phyloP scores from a whole-genome alignment of 2,888 invertebrate genomes.

The Acanthosoma haemorrhoidale region DNA sequence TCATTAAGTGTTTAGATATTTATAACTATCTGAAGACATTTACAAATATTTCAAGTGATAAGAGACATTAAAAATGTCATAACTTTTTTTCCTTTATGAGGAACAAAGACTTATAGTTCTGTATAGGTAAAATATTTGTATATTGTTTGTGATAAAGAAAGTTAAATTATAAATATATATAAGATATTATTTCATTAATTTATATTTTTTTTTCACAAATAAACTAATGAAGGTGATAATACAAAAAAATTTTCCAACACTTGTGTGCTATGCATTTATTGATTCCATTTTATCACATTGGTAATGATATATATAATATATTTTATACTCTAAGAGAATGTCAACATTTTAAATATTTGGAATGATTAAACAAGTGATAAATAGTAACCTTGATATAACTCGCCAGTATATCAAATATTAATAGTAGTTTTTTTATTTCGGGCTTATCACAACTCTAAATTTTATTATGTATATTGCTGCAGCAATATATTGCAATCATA shows the following conservation, averaged over 20 bases:
- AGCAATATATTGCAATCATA: not conserved
- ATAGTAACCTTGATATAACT: not conserved
- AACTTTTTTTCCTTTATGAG: not conserved
- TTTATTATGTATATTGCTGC: not conserved
- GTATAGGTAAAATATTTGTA: not conserved
- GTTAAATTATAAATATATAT: not conserved
- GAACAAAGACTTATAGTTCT: not conserved
- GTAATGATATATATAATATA: constrained; percentile 9
- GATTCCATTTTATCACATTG: constrained; percentile 26
- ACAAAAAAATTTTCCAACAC: not conserved
- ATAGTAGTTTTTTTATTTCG: not conserved
- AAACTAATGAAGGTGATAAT: not conserved
- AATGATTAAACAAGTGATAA: constrained; percentile 26
- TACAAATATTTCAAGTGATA: not conserved
- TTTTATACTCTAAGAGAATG: constrained; percentile 20
- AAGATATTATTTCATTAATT: not conserved
- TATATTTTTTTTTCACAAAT: not conserved
- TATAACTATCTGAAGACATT: not conserved
- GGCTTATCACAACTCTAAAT: constrained; percentile 11
- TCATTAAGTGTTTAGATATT: not conserved
- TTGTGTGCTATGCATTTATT: constrained; percentile 20
- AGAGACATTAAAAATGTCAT: not conserved
- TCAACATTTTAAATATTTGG: constrained; percentile 28
- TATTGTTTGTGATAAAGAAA: not conserved
- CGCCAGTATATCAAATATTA: not conserved